Conservation (phyloP, 2,888 invertebrate genomes). For the Athalia circularis region DNA sequence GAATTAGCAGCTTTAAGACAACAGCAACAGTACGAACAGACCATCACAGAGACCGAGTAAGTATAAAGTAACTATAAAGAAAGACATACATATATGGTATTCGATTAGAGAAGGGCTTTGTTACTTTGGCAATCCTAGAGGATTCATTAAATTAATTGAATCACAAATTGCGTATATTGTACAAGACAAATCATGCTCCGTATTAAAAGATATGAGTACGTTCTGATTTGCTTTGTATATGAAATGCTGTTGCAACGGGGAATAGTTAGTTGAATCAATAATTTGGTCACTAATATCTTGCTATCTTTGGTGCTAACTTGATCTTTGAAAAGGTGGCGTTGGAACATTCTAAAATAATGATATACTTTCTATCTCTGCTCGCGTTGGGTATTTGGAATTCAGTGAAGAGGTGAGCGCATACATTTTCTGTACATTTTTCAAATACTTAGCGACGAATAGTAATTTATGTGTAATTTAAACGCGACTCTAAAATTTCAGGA, state of each 20-base stretch:
- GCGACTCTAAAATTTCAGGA: conserved; percentile 65
- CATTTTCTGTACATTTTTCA: neutral
- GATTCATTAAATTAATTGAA: neutral
- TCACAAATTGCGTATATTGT: too few species aligned
- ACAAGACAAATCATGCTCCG: neutral
- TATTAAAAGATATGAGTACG: neutral
- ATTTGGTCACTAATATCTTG: conserved; percentile 18
- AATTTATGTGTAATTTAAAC: neutral
- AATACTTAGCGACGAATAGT: neutral
- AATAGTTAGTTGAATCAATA: neutral
- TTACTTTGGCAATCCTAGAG: neutral
- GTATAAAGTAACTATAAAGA: conserved; percentile 49
- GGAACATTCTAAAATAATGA: conserved; percentile 62
- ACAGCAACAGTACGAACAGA: conserved; percentile 68
- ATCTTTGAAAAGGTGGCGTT: conserved; percentile 57
- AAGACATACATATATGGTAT: neutral
- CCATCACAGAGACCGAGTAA: conserved; percentile 72
- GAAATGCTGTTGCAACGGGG: neutral
- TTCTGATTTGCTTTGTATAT: neutral
- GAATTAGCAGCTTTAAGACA: conserved; percentile 69
- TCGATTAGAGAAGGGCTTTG: neutral
- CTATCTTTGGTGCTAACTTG: conserved; percentile 37
- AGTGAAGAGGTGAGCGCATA: conserved; percentile 69
- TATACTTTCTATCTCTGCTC: conserved; percentile 66
- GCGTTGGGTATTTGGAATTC: conserved; percentile 56